Conservation (phyloP, 2,113 vertebrate species). For the Mirza zaza region DNA sequence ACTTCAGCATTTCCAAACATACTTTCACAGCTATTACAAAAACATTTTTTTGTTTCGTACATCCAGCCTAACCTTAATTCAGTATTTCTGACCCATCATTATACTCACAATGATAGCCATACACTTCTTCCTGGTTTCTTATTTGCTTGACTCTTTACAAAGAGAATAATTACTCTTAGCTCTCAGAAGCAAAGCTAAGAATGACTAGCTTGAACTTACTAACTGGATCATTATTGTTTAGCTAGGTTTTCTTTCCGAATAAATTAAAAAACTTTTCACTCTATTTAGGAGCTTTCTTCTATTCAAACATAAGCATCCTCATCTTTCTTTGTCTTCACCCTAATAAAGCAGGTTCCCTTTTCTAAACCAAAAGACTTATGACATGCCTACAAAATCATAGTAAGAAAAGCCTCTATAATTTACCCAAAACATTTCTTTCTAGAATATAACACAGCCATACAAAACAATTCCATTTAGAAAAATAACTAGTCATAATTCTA, state of each 20-base stretch:
- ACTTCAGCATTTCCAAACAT: constrained; percentile 19
- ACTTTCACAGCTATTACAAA: not conserved
- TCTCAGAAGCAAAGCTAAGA: constrained; percentile 74
- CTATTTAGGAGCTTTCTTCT: constrained; percentile 67
- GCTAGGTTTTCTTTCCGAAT: constrained; percentile 54
- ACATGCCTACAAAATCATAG: constrained; percentile 49
- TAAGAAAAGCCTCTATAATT: constrained; percentile 56
- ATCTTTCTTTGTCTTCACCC: constrained; percentile 61
- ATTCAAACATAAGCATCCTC: constrained; percentile 60
- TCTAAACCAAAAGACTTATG: constrained; percentile 42
- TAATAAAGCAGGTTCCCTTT: constrained; percentile 61
- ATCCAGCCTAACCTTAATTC: not conserved
- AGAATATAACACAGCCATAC: not conserved
- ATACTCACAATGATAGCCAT: not conserved
- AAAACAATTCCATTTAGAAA: not conserved
- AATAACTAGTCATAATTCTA: constrained; percentile 1
- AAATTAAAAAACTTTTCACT: constrained; percentile 71
- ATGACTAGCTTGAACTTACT: constrained; percentile 79
- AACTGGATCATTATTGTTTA: constrained; percentile 78
- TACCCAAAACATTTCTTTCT: not conserved
- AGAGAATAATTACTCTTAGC: constrained; percentile 77
- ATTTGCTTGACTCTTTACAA: constrained; percentile 71
- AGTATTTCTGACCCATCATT: constrained; percentile 59
- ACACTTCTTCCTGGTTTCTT: constrained; percentile 53
- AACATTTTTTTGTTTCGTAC: not conserved